These are phyloP conservation scores for Hyperopisus bebe DNA, from an alignment of 2,113 vertebrate species.

Conservation along the genomic window DNA sequence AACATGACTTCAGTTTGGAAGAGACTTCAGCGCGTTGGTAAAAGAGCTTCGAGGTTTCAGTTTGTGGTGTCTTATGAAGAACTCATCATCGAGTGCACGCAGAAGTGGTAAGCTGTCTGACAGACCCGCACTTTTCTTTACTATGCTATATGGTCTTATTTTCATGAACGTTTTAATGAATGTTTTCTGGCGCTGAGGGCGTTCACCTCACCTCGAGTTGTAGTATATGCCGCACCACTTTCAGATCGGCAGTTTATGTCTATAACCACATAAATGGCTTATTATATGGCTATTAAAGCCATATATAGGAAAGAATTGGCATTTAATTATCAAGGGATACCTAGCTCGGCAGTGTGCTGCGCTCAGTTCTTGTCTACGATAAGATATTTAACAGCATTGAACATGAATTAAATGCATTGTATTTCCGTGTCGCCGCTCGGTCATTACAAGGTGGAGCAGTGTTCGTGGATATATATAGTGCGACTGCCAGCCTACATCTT, in stretches of 20 bases:
- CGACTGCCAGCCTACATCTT: background rate
- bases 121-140: background rate
- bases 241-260: background rate
- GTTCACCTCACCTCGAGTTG: background rate
- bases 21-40: slow-evolving; percentile 78
- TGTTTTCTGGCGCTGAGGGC: background rate
- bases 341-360: background rate
- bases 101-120: slow-evolving; percentile 69
- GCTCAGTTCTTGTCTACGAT: background rate
- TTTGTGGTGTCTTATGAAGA: slow-evolving; percentile 80
- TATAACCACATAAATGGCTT: background rate
- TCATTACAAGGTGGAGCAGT: background rate
- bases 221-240: background rate
- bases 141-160: background rate
- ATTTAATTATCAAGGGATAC: background rate
- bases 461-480: background rate
- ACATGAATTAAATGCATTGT: background rate
- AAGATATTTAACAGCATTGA: background rate
- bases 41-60: slow-evolving; percentile 78
- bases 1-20: slow-evolving; percentile 89
- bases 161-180: background rate
- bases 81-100: slow-evolving; percentile 69
- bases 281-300: background rate
- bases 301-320: background rate
- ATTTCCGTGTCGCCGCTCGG: background rate